Percentiles rank a stretch among this genome's conserved stretches.
Evolutionary conservation across 2,113 vertebrate species (phyloP).

Genomic region (Tyto alba): DNA sequence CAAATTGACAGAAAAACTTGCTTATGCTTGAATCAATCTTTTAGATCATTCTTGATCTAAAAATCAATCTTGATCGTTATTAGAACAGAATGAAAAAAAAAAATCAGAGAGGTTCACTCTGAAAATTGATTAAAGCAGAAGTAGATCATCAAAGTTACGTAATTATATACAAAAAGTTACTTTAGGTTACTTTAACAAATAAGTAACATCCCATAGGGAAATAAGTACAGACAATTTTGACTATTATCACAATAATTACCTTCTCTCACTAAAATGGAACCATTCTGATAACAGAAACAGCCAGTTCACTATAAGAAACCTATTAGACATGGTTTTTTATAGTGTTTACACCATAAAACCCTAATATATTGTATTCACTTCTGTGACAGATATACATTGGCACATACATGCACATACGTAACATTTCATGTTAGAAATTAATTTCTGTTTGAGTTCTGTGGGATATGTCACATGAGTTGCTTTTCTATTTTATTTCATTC

Average conservation of each 20-base stretch:
- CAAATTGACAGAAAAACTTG: neutral
- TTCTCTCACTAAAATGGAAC: neutral
- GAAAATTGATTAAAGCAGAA: neutral
- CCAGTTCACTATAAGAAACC: neutral
- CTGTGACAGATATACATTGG: neutral
- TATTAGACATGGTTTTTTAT: neutral
- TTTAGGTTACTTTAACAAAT: neutral
- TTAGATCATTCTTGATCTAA: too few relatives aligned
- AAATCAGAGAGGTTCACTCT: neutral
- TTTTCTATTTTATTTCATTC: neutral
- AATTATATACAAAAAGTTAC: neutral
- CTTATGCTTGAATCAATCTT: neutral
- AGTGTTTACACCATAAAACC: neutral
- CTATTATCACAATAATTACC: constrained; percentile 14
- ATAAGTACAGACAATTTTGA: neutral
- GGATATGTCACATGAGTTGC: neutral
- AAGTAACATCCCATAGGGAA: neutral
- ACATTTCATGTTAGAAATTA: neutral
- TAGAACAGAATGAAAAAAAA: neutral
- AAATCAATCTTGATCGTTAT: neutral
- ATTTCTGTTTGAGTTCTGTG: neutral
- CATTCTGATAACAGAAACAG: neutral
- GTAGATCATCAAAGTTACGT: neutral
- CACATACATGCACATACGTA: neutral
- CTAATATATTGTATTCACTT: neutral